Conservation (phyloP, 2,113 vertebrate genomes). For the Empidonax traillii region DNA sequence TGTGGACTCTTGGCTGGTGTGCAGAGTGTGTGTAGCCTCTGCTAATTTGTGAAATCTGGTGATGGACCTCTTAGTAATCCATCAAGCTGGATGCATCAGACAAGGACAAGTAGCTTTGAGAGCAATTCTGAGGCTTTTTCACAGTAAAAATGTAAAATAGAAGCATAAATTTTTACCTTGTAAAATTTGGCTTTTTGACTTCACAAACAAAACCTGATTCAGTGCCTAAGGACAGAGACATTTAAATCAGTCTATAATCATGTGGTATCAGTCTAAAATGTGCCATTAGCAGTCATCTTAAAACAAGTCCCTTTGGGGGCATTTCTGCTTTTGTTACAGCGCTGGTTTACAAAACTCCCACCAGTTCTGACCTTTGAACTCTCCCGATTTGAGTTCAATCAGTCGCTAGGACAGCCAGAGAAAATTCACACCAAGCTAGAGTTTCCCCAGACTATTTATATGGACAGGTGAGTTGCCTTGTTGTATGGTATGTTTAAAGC, state of each 20-base stretch:
- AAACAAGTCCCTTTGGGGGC: constrained; percentile 8
- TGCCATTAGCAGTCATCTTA: neutral
- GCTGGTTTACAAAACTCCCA: constrained; percentile 96
- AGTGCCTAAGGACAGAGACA: neutral
- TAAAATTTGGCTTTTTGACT: neutral
- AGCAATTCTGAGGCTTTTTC: neutral
- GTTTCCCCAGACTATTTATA: constrained; percentile 91
- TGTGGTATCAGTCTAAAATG: neutral
- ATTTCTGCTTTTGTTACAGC: constrained; percentile 73
- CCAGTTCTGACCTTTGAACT: constrained; percentile 97
- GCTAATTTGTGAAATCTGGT: neutral
- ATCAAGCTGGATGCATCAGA: neutral
- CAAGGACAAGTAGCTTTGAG: neutral
- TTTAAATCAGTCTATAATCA: neutral
- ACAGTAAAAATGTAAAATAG: neutral
- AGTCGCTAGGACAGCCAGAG: constrained; percentile 94
- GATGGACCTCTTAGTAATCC: neutral
- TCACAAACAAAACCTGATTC: neutral
- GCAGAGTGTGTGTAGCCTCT: neutral
- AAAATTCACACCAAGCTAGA: constrained; percentile 98
- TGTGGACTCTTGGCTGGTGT: neutral
- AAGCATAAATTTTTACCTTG: neutral
- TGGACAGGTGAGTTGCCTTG: constrained; percentile 88
- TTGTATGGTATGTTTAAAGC: neutral
- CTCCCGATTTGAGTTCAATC: constrained; percentile 97